Base-by-base conservation (phyloP, 2,888 invertebrate species). In the Chalcis sispes region DNA sequence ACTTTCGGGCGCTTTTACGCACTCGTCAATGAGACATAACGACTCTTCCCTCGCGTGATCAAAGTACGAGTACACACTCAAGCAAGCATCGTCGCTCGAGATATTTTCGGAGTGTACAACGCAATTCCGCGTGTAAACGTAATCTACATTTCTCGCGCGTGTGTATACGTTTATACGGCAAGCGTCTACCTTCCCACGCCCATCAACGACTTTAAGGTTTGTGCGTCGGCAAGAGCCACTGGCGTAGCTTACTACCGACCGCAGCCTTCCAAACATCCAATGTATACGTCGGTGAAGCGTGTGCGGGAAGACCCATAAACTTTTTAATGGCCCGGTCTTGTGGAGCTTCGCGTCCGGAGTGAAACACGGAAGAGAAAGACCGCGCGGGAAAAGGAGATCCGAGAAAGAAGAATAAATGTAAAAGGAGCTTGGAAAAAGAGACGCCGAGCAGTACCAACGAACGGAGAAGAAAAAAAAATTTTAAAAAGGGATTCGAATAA, bases 181-280 rank as follows among this genome's bases (percentile, higher is more conserved):
- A 0, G n/a, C 18, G 15, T n/a, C 15, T 42, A 42, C 36, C 65
- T 42, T 13, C 46, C 46, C 52, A 52, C 46, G 72, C 25, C 72
- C 72, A 67, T 67, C 52, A 74, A 67, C 59, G 67, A 67, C 54
- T 64, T 46, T 67, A 67, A 67, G 50, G 36, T 74, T 67, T 74
- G 67, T 36, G 54, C 52, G 56, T 42, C 25, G 23, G 7, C 29
- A n/a, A 52, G 46, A 48, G 32, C 32, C 10, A 27, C 36, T 10
- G 5, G 7, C 32, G 18, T 25, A 1, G 15, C 25, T 27, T 5
- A 8, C 20, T 36, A 32, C 8, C 15, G 56, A 10, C n/a, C 42
- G 32, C 15, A n/a, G 42, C 42, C 4, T 36, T 36, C 8, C 36
- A 36, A 36, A 58, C 15, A 15, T 18, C 18, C 10, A 1, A 8